phyloP scores from a whole-genome alignment of 2,113 vertebrate species.

The Ptilonorhynchus violaceus region DNA sequence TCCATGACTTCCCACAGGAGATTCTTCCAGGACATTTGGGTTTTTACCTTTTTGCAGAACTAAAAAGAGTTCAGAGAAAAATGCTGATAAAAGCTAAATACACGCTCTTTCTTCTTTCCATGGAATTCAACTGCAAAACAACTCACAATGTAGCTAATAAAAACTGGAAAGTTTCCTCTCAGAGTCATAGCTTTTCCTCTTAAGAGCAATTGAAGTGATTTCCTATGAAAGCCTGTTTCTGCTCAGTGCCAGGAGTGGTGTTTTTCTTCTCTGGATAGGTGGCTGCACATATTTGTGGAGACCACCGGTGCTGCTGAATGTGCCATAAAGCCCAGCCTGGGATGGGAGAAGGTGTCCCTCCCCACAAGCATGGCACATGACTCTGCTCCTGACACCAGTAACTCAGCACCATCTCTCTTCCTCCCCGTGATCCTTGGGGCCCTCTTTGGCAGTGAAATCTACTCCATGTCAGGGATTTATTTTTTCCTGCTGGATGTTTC shows the following conservation, averaged over 20 bases:
- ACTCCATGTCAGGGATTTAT: background rate
- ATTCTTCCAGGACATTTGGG: background rate
- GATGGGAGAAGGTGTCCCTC: background rate
- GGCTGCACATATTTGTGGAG: background rate
- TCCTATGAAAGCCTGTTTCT: background rate
- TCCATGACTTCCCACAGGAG: background rate
- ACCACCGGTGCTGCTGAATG: background rate
- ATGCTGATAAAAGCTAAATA: background rate
- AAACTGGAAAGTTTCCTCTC: background rate
- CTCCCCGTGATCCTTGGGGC: background rate
- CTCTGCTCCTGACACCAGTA: background rate
- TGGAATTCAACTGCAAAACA: background rate
- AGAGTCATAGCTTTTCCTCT: background rate
- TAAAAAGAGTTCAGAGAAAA: background rate
- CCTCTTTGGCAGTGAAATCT: background rate
- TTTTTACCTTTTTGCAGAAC: background rate
- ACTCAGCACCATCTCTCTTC: background rate
- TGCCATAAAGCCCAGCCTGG: background rate
- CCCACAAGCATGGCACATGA: background rate
- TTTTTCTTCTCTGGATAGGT: conserved; percentile 16
- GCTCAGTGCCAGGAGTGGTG: background rate
- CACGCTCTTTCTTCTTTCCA: background rate
- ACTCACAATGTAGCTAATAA: background rate
- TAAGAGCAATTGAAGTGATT: background rate
- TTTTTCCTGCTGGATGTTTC: background rate